These are phyloP conservation scores for Paradisaea rubra DNA, from an alignment of 2,113 vertebrate species.

Conservation along the genomic window DNA sequence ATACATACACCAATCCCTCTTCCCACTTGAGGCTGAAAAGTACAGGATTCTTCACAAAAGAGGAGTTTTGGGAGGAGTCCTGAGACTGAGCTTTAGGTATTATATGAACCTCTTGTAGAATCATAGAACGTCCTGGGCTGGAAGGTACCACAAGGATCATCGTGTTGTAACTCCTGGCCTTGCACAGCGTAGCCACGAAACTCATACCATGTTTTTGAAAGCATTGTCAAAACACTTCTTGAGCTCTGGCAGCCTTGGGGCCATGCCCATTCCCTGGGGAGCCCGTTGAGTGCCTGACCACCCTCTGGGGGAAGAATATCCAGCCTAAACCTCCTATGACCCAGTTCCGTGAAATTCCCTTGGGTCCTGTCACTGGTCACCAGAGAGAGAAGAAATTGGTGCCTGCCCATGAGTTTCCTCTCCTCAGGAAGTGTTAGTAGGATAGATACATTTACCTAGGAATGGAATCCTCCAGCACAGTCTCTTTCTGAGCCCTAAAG, in stretches of 20 bases:
- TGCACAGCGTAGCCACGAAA: not conserved
- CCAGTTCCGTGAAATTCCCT: not conserved
- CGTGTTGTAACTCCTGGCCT: not conserved
- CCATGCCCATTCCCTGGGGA: not conserved
- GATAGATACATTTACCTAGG: not conserved
- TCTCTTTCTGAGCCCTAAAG: not conserved
- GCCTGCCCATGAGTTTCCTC: not conserved
- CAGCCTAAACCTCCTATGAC: not conserved
- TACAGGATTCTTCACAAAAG: not conserved
- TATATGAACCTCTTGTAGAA: rapidly evolving
- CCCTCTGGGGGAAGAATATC: too few species aligned
- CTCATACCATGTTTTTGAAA: not conserved
- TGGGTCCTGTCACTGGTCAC: not conserved
- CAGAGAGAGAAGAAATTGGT: not conserved
- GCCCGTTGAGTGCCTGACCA: not conserved
- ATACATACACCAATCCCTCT: rapidly evolving
- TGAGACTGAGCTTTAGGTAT: not conserved
- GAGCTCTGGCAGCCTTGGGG: not conserved
- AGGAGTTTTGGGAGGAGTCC: rapidly evolving
- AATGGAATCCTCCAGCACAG: not conserved
- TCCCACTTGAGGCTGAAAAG: rapidly evolving
- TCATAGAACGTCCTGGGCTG: not conserved
- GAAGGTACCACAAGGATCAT: not conserved
- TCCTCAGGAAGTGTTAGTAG: not conserved
- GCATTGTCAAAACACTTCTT: not conserved